A percentile compares a stretch with the other conserved stretches of the same genome.
Conservation (phyloP, 2,888 invertebrate species). For the Fabriciana adippe region DNA sequence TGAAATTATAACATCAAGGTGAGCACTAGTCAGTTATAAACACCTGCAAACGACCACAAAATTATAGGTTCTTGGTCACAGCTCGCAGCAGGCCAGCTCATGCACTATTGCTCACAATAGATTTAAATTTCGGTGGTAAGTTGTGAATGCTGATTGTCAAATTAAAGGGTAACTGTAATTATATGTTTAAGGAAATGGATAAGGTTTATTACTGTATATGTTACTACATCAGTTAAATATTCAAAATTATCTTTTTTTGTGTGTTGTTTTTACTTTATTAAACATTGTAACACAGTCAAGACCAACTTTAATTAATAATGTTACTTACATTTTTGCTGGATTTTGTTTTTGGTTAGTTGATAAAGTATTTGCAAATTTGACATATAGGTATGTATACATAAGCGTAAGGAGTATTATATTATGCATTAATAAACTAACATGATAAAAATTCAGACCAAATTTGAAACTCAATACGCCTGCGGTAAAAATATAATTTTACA, state of each 20-base stretch:
- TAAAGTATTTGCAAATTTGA: too few species aligned
- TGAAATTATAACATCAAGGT: constrained; percentile 50
- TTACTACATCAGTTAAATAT: too few species aligned
- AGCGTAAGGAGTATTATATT: too few species aligned
- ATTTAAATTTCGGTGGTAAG: constrained; percentile 53
- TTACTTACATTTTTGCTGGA: too few species aligned
- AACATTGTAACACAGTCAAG: too few species aligned
- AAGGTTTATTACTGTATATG: constrained; percentile 25
- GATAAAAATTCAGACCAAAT: not conserved
- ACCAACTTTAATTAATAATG: too few species aligned
- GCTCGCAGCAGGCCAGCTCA: constrained; percentile 60
- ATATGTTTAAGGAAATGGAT: constrained; percentile 50
- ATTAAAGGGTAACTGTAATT: constrained; percentile 75
- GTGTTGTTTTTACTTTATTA: too few species aligned
- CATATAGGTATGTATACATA: too few species aligned
- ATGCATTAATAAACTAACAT: too few species aligned
- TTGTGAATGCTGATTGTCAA: constrained; percentile 68
- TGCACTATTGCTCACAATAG: constrained; percentile 55
- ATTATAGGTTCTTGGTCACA: constrained; percentile 61
- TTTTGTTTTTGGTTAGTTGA: too few species aligned
- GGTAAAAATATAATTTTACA: constrained; percentile 44
- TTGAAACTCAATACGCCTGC: constrained; percentile 41
- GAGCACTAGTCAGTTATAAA: constrained; percentile 56
- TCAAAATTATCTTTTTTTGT: too few species aligned
- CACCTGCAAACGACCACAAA: constrained; percentile 75